These are phyloP conservation scores for Rutpela maculata DNA, from an alignment of 2,888 invertebrate genomes.

Conservation along the genomic window DNA sequence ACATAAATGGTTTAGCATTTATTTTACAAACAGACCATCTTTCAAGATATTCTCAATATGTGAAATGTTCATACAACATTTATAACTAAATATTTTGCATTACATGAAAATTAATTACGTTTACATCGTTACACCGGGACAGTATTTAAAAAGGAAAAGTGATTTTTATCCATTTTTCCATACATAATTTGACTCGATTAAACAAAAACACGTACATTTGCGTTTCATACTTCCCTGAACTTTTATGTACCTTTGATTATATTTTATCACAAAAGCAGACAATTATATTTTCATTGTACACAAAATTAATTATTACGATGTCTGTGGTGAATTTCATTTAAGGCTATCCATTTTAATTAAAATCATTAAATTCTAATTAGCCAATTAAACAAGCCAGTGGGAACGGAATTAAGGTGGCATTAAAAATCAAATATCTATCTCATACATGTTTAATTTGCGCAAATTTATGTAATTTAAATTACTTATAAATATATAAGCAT, in stretches of 20 bases:
- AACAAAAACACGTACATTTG: neutral
- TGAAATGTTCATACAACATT: too few relatives aligned
- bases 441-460: neutral
- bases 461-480: neutral
- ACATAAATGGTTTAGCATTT: too few relatives aligned
- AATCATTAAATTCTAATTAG: constrained; percentile 33
- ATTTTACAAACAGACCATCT: too few relatives aligned
- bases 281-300: constrained; percentile 23
- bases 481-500: too few relatives aligned
- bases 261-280: constrained; percentile 16
- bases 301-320: constrained; percentile 30
- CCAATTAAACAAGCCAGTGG: constrained; percentile 19
- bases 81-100: neutral
- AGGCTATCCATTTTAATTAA: constrained; percentile 26
- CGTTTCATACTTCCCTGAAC: neutral
- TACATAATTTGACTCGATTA: constrained; percentile 2
- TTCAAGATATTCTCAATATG: too few relatives aligned
- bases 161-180: neutral
- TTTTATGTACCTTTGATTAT: constrained; percentile 4
- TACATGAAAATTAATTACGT: neutral
- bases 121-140: neutral
- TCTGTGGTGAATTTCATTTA: constrained; percentile 13
- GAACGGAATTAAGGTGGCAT: constrained; percentile 14
- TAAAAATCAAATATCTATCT: constrained; percentile 18
- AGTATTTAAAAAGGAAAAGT: neutral